phyloP scores from a whole-genome alignment of 2,888 invertebrate species.

The Neelides folsomi region DNA sequence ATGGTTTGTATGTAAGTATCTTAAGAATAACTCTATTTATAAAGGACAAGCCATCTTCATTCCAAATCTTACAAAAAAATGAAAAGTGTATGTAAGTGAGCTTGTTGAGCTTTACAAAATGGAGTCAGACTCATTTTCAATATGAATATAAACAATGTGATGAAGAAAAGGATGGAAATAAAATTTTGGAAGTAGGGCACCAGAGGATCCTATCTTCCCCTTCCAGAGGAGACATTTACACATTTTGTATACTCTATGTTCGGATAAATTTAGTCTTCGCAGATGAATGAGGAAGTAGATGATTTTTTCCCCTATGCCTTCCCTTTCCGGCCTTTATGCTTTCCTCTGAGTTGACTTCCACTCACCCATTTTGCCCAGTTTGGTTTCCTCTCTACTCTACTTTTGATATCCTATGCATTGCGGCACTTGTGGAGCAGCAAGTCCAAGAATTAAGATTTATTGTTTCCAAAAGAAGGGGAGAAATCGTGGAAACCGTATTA shows the following conservation, averaged over 20 bases:
- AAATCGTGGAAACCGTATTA: neutral
- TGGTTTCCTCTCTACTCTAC: neutral
- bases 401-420: neutral
- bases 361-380: neutral
- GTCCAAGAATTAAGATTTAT: conserved; percentile 30
- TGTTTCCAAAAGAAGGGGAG: conserved; percentile 9
- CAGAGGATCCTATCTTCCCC: neutral
- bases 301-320: conserved; percentile 3
- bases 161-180: neutral
- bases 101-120: neutral
- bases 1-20: too few species aligned
- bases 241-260: too few species aligned
- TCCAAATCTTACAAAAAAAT: too few species aligned
- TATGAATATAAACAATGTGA: neutral
- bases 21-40: too few species aligned
- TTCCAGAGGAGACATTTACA: neutral
- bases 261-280: too few species aligned
- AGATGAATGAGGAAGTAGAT: neutral
- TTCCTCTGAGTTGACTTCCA: conserved; percentile 1
- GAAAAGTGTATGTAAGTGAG: neutral
- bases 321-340: neutral
- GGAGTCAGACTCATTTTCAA: neutral
- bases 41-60: too few species aligned
- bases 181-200: neutral
- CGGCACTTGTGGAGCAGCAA: conserved; percentile 25